phyloP scores from a whole-genome alignment of 2,113 vertebrate species.

The Nycticebus coucang region DNA sequence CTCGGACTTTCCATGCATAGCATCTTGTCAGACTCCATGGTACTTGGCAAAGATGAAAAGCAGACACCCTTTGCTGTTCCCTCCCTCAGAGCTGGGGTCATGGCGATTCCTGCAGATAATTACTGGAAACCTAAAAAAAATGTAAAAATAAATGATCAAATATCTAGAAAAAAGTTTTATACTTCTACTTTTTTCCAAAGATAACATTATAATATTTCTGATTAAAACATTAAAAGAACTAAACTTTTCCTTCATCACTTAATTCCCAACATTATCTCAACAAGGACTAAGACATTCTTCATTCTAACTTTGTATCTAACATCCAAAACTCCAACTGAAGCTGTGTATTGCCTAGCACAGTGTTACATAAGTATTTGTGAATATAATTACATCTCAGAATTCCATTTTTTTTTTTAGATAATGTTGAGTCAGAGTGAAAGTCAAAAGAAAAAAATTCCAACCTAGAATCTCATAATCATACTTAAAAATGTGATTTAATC shows the following conservation, averaged over 20 bases:
- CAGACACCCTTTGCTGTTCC: conserved; percentile 90
- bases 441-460: conserved; percentile 3
- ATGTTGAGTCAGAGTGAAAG: background rate
- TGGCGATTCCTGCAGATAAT: conserved; percentile 85
- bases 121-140: conserved; percentile 87
- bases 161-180: conserved; percentile 70
- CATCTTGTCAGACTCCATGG: conserved; percentile 87
- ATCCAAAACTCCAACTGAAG: conserved; percentile 13
- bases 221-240: conserved; percentile 46
- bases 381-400: conserved; percentile 23
- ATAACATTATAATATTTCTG: conserved; percentile 47
- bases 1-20: conserved; percentile 84
- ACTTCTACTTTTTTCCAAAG: conserved; percentile 28
- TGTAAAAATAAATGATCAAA: conserved; percentile 81
- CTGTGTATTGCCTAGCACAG: background rate
- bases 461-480: background rate
- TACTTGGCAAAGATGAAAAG: conserved; percentile 88
- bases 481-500: conserved; percentile 38
- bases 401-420: background rate
- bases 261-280: conserved; percentile 19
- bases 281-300: background rate
- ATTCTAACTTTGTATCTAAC: background rate
- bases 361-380: background rate
- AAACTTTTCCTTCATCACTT: background rate
- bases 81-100: conserved; percentile 94